Percentiles rank a stretch among this genome's conserved stretches.
These are phyloP conservation scores for Strongylocentrotus purpuratus DNA, from an alignment of 35 echinoderm and acorn worm genomes.

Conservation along the genomic window DNA sequence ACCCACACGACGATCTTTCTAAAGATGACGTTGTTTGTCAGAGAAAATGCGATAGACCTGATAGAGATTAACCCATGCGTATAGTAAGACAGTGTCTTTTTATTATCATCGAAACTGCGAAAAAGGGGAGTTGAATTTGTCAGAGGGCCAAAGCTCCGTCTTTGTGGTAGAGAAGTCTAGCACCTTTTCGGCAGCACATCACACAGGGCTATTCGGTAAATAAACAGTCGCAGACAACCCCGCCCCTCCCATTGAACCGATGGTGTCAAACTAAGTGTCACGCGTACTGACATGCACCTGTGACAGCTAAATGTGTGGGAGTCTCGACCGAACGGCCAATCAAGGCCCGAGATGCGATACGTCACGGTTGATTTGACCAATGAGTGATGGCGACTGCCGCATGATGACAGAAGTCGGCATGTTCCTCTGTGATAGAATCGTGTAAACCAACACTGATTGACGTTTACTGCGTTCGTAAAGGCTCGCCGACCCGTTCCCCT, in stretches of 20 bases:
- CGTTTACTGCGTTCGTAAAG: background rate
- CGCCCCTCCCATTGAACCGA: conserved; percentile 27
- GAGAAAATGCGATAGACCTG: background rate
- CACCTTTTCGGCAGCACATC: conserved; percentile 36
- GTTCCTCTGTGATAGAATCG: background rate
- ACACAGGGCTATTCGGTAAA: conserved; percentile 40
- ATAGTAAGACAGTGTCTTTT: background rate
- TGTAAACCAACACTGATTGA: conserved; percentile 41
- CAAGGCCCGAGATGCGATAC: conserved; percentile 2
- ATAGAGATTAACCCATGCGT: background rate
- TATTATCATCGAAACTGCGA: conserved; percentile 14
- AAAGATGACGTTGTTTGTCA: background rate
- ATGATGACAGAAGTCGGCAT: conserved; percentile 37
- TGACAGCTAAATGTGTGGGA: conserved; percentile 36
- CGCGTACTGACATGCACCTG: conserved; percentile 21
- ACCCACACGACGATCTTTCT: background rate
- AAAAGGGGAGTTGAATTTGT: conserved; percentile 22
- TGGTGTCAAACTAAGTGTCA: conserved; percentile 18
- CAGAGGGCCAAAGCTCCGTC: background rate
- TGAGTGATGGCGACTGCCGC: conserved; percentile 14
- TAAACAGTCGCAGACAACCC: conserved; percentile 47
- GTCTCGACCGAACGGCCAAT: conserved; percentile 1
- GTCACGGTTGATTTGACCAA: conserved; percentile 46
- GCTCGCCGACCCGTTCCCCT: background rate
- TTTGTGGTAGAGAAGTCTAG: background rate